These are phyloP conservation scores for Penaeus monodon DNA, from an alignment of 2,888 invertebrate genomes.

Conservation along the genomic window DNA sequence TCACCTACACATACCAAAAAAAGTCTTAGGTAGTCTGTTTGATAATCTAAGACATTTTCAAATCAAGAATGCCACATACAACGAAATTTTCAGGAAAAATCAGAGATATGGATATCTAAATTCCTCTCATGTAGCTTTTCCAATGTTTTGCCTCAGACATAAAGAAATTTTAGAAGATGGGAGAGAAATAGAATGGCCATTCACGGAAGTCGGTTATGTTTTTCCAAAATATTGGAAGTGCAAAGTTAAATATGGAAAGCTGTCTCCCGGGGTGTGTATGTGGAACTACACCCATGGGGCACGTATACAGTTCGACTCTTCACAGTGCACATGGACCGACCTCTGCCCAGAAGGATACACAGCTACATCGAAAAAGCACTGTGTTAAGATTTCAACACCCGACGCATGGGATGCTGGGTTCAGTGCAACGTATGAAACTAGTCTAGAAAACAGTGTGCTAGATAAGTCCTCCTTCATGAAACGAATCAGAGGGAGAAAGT, in stretches of 20 bases:
- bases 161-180: not conserved
- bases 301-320: conserved; percentile 17
- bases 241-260: conserved; percentile 9
- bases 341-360: conserved; percentile 48
- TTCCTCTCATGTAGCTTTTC: conserved; percentile 32
- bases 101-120: not conserved
- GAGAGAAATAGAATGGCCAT: conserved; percentile 37
- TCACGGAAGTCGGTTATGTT: conserved; percentile 24
- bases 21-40: not conserved
- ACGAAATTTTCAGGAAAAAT: not conserved
- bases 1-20: conserved; percentile 24
- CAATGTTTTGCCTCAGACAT: conserved; percentile 16
- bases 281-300: conserved; percentile 56
- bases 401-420: conserved; percentile 44
- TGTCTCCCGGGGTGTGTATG: conserved; percentile 32
- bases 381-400: conserved; percentile 14
- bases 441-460: conserved; percentile 35
- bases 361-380: not conserved
- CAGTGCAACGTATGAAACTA: conserved; percentile 24
- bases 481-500: not conserved
- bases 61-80: no score
- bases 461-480: not conserved
- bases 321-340: conserved; percentile 39
- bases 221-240: conserved; percentile 34
- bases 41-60: no score